These are phyloP conservation scores for Ginglymostoma cirratum DNA, from an alignment of 2,113 vertebrate species.

Conservation along the genomic window DNA sequence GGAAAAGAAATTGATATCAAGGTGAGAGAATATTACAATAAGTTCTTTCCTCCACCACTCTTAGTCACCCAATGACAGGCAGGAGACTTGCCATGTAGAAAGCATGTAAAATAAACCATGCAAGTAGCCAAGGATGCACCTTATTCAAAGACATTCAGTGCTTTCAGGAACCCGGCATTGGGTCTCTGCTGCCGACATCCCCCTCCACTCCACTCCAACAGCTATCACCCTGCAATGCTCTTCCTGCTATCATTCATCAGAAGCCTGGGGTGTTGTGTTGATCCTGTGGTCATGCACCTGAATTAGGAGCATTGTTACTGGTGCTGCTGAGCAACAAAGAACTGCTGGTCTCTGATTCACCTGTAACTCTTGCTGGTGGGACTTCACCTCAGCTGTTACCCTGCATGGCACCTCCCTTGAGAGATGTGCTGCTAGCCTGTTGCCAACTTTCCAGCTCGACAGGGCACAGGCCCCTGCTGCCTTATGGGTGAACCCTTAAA, in stretches of 20 bases:
- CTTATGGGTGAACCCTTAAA: not conserved
- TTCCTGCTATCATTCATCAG: no score
- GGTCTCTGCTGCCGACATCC: no score
- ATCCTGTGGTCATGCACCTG: no score
- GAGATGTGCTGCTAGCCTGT: not conserved
- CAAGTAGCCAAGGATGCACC: no score
- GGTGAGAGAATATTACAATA: slow-evolving; percentile 46
- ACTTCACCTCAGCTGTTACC: not conserved
- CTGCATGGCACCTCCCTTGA: not conserved
- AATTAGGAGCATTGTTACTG: not conserved
- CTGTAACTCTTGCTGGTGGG: not conserved
- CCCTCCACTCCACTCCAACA: no score
- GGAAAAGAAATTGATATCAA: slow-evolving; percentile 57
- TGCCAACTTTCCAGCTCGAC: not conserved
- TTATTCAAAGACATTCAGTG: not conserved
- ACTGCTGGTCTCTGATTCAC: not conserved
- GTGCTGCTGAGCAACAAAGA: not conserved
- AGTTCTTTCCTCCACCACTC: not conserved
- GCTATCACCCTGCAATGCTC: no score
- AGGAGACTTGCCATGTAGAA: no score
- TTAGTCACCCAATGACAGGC: no score
- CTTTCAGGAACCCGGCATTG: no score
- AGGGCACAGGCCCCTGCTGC: not conserved
- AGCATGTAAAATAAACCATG: no score
- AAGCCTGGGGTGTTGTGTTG: no score